Evolutionary conservation across 2,797 vertebrate genomes (phyloP), one percentile per base, ranked within the genome.

Genomic region (Chelon auratus): DNA sequence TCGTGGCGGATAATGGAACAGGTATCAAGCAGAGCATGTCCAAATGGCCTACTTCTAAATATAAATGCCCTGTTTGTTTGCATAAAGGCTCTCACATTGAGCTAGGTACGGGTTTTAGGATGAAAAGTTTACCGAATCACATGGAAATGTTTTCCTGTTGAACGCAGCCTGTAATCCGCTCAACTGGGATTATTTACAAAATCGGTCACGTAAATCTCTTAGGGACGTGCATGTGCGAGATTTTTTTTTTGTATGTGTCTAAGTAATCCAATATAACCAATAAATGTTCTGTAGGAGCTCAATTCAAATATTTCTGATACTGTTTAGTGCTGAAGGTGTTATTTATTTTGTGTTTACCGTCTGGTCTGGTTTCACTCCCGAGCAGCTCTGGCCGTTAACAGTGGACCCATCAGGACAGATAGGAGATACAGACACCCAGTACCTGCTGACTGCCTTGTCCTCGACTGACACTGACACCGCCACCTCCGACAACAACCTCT

Each of bases 401-500:
- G 83, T 92, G 84, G 94, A 93, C 61, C 97, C 97, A 33, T 95
- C 91, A n/a, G 98, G 97, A 92, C 98, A 99, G 72, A 97, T 73
- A 66, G 97, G 95, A 64, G 95, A 95, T 45, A 99, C 92, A 47
- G 95, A 96, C 87, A 97, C 95, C 93, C 93, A 89, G 92, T 97
- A 93, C 82, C 95, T 96, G 89, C 94, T 95, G 71, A 94, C 92
- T 30, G 94, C 94, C 43, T 92, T 85, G 91, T 97, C 96, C 88
- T 98, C 95, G 80, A 99, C 92, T 65, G 95, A 95, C 84, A 98
- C 95, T 53, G 96, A 94, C 81, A 99, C 91, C 84, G 94, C 93
- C 78, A 99, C 96, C 90, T 98, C 97, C 20, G 97, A 97, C 79
- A 99, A 83, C 57, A 99, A 91, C 88, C 95, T 97, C 98, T 99